A percentile compares a stretch with the other conserved stretches of the same genome.
Evolutionary conservation across 2,113 vertebrate species (phyloP).

Genomic region (Onychorhynchus coronatus): DNA sequence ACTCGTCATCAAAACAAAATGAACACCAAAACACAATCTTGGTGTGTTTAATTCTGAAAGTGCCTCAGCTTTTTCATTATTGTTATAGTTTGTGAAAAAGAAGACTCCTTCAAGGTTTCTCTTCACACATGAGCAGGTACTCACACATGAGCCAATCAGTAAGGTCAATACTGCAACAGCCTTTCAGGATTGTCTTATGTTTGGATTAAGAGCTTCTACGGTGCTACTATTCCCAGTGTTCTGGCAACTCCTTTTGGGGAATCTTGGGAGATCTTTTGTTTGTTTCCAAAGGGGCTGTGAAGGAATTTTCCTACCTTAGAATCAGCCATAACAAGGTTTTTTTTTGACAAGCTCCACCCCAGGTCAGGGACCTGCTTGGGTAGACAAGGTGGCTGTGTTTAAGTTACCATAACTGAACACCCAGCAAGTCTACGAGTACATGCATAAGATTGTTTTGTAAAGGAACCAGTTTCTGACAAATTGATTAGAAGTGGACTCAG

Average conservation of each 20-base stretch:
- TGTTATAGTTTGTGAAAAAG: background rate
- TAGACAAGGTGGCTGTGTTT: background rate
- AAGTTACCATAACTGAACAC: background rate
- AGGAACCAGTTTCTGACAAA: background rate
- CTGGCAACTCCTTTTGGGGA: background rate
- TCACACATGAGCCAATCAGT: background rate
- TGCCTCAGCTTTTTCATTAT: background rate
- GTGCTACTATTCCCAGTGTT: background rate
- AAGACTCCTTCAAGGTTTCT: background rate
- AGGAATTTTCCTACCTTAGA: background rate
- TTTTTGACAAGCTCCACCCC: background rate
- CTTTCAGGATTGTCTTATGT: background rate
- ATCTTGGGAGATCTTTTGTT: background rate
- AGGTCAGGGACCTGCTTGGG: background rate
- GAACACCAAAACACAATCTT: background rate
- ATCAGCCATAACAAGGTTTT: background rate
- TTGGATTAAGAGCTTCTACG: background rate
- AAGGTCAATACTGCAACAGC: background rate
- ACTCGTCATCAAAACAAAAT: background rate
- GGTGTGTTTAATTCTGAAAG: background rate
- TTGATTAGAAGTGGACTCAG: background rate
- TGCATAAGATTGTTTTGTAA: rapidly evolving
- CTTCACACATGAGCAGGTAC: background rate
- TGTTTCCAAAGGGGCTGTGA: background rate
- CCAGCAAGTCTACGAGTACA: background rate